These are phyloP conservation scores for Chiloscyllium punctatum DNA, from an alignment of 2,797 vertebrate genomes.

Conservation along the genomic window DNA sequence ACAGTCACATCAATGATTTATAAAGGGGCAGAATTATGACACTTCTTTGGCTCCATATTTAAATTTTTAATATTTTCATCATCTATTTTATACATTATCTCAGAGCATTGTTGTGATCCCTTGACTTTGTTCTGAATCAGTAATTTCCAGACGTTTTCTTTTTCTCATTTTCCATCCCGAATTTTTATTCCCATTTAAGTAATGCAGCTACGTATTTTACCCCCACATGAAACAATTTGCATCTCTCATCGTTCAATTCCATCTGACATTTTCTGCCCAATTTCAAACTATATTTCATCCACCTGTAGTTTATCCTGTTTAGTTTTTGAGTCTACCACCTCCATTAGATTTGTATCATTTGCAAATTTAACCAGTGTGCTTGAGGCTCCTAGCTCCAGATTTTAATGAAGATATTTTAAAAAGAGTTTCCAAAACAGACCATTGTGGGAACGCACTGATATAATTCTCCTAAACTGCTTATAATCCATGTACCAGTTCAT, in stretches of 20 bases:
- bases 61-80: background rate
- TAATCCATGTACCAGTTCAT: slow-evolving; percentile 24
- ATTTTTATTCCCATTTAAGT: background rate
- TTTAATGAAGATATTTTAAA: slow-evolving; percentile 2
- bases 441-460: background rate
- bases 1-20: background rate
- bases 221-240: background rate
- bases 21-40: background rate
- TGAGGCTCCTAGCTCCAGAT: slow-evolving; percentile 2
- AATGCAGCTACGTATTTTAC: background rate
- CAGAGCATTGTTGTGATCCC: background rate
- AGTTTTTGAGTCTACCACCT: background rate
- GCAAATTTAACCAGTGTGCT: slow-evolving; percentile 24
- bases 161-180: background rate
- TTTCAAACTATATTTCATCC: background rate
- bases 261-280: background rate
- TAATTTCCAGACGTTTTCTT: background rate
- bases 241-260: background rate
- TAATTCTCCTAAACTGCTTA: background rate
- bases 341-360: slow-evolving; percentile 10
- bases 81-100: background rate
- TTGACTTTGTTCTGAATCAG: background rate
- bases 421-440: background rate
- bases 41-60: background rate
- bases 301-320: background rate